Evolutionary conservation across 2,888 invertebrate genomes (phyloP), one percentile per base, ranked within the genome.

Genomic region (Drosophila mulleri): DNA sequence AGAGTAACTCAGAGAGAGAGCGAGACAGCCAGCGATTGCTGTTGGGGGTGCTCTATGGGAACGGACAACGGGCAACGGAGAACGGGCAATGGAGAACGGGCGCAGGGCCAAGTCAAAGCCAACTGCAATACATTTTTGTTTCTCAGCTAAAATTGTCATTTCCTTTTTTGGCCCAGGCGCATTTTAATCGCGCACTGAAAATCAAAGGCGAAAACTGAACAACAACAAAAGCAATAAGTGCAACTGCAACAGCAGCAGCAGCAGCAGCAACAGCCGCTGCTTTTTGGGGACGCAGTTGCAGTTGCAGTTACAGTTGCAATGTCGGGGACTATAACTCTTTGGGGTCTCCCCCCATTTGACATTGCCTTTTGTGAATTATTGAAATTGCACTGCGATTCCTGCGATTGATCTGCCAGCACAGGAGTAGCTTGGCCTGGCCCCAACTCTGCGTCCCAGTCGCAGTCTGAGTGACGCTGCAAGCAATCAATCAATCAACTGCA

Each of bases 301-400:
- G 37, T 37, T 48, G 47, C 47, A 32, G 50, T 35, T 64, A 67
- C 77, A 76, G 72, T 76, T 68, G 59, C 56, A 72, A 72, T 66
- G 68, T 68, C 65, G 67, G 53, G 57, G 48, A 59, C 60, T 64
- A 78, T 75, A 71, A 75, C 77, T 77, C 78, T 75, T 83, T 67
- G 73, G 81, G 73, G 54, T 75, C 74, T 72, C 67, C 57, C 67
- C 58, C 48, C 48, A 54, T 61, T 67, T 73, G 75, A 77, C 78
- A 72, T 86, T 82, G 80, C 85, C 85, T 81, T 81, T 86, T 81
- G 88, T 86, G 85, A 88, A 85, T 85, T 86, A 86, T 86, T 86
- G 88, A 85, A 85, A 85, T 85, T 87, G 88, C 84, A 73, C 84
- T 71, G 82, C 50, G 50, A 50, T 78, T 77, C 73, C 71, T 78